These are phyloP conservation scores for Oncorhynchus masou DNA, from an alignment of 2,113 vertebrate species.

Conservation along the genomic window DNA sequence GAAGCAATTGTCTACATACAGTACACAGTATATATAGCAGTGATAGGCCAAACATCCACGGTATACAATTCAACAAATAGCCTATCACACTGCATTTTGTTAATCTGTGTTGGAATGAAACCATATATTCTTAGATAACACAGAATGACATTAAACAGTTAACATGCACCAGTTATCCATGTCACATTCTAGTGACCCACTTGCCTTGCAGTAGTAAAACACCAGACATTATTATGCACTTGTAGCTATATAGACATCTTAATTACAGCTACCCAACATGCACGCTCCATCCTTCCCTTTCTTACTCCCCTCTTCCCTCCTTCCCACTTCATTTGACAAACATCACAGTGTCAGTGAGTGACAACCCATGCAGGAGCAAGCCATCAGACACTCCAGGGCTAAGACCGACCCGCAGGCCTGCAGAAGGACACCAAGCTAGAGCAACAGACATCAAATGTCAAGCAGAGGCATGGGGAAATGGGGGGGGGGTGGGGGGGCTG, in stretches of 20 bases:
- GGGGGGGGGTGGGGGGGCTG: slow-evolving; percentile 38
- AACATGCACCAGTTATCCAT: not conserved
- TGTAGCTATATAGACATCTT: slow-evolving; percentile 13
- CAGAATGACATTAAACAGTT: not conserved
- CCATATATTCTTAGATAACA: not conserved
- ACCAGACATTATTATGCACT: not conserved
- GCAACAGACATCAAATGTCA: slow-evolving; percentile 64
- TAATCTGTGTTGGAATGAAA: not conserved
- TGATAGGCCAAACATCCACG: not conserved
- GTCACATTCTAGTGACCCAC: not conserved
- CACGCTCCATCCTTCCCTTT: no score
- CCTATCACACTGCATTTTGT: no score
- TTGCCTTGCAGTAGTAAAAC: not conserved
- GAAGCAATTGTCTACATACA: no score
- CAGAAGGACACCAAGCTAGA: slow-evolving; percentile 65
- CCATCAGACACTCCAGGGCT: slow-evolving; percentile 68
- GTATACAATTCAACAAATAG: no score
- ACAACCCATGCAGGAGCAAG: slow-evolving; percentile 73
- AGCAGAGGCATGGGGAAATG: slow-evolving; percentile 52
- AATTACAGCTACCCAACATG: not conserved
- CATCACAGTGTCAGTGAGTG: slow-evolving; percentile 53
- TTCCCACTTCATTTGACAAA: slow-evolving; percentile 56
- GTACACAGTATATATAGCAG: no score
- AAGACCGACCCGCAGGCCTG: slow-evolving; percentile 58
- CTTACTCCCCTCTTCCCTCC: not conserved